Conservation (phyloP, 1,140 invertebrate genomes). For the Aleiodes sp. region DNA sequence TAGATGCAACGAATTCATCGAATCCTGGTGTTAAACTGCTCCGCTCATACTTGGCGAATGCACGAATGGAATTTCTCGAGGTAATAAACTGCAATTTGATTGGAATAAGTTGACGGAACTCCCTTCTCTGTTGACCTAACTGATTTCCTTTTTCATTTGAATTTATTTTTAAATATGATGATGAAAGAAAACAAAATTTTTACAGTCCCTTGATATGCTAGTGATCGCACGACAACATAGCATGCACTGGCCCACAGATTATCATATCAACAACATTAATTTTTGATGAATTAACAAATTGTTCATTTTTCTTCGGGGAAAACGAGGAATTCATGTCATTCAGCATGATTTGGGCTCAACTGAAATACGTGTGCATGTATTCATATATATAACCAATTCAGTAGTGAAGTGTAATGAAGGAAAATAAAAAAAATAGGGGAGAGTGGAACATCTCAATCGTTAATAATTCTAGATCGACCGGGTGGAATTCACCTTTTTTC, state of each 20-base stretch:
- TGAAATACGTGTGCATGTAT: background rate
- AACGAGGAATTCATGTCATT: background rate
- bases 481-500: no score
- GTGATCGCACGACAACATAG: constrained; percentile 56
- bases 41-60: constrained; percentile 58
- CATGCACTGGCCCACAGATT: constrained; percentile 42
- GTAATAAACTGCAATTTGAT: constrained; percentile 45
- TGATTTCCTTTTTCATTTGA: constrained; percentile 24
- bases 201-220: constrained; percentile 47
- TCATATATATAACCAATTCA: background rate
- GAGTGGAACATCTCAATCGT: no score
- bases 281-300: background rate
- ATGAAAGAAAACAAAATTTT: background rate
- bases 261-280: background rate
- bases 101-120: background rate
- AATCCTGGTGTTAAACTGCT: constrained; percentile 63
- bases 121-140: background rate
- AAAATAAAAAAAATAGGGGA: no score
- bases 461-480: no score
- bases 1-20: constrained; percentile 64
- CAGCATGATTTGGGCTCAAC: constrained; percentile 9
- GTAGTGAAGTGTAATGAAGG: no score
- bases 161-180: constrained; percentile 35
- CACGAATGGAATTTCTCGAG: constrained; percentile 60
- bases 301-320: background rate